phyloP scores from a whole-genome alignment of 2,113 vertebrate species.

The Gobiocypris rarus region DNA sequence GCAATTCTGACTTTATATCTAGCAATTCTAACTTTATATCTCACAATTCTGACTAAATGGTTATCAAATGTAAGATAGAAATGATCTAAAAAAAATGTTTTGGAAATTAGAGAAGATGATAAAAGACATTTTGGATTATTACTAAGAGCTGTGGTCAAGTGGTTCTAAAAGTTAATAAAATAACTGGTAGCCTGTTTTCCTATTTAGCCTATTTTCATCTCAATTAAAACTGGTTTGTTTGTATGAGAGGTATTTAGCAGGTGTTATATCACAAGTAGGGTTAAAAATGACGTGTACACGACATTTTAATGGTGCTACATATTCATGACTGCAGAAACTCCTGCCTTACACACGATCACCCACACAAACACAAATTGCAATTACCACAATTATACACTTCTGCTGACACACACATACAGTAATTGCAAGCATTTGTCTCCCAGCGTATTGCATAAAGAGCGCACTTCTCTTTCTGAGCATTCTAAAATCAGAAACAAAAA shows the following conservation, averaged over 20 bases:
- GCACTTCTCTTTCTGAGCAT: background rate
- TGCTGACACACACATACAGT: conserved; percentile 18
- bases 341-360: background rate
- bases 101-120: too few species aligned
- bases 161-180: too few species aligned
- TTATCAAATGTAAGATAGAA: too few species aligned
- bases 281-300: background rate
- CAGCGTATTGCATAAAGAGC: background rate
- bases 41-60: too few species aligned
- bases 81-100: too few species aligned
- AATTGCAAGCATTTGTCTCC: conserved; percentile 32
- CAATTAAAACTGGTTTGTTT: background rate
- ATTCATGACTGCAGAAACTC: conserved; percentile 1
- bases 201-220: conserved; percentile 1
- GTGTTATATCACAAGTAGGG: background rate
- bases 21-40: too few species aligned
- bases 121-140: too few species aligned
- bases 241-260: background rate
- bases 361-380: conserved; percentile 1
- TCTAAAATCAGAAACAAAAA: conserved; percentile 50
- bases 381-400: conserved; percentile 9
- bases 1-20: too few species aligned
- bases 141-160: too few species aligned
- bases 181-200: too few species aligned
- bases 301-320: background rate